A percentile compares a stretch with the other conserved stretches of the same genome.
These are phyloP conservation scores for Drosophila kohkoa DNA, from an alignment of 1,140 invertebrate species.

Conservation along the genomic window DNA sequence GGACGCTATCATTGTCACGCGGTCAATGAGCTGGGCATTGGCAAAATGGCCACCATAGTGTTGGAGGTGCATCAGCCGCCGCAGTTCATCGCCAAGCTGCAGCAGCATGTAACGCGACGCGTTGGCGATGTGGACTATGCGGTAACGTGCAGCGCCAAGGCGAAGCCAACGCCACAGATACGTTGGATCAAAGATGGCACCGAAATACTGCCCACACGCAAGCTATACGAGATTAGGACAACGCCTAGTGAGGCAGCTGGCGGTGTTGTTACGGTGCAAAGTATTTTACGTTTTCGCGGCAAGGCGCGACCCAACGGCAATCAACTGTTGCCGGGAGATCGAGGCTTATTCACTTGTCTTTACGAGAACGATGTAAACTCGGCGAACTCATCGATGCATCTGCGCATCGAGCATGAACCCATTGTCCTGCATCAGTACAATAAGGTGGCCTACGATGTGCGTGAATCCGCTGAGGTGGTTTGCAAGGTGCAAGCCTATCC, in stretches of 20 bases:
- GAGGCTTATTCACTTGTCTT: conserved; percentile 94
- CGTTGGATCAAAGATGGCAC: conserved; percentile 95
- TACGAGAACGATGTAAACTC: conserved; percentile 96
- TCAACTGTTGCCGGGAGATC: conserved; percentile 92
- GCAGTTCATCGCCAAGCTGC: conserved; percentile 92
- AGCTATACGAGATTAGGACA: conserved; percentile 92
- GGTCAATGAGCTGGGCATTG: conserved; percentile 94
- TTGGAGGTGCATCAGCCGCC: conserved; percentile 95
- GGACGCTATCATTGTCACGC: conserved; percentile 96
- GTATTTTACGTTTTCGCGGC: conserved; percentile 91
- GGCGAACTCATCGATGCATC: conserved; percentile 93
- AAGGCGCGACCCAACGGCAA: conserved; percentile 90
- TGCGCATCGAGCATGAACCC: conserved; percentile 95
- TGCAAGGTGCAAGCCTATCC: conserved; percentile 96
- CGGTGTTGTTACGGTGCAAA: conserved; percentile 92
- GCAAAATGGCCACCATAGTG: conserved; percentile 92
- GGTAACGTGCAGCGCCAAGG: conserved; percentile 93
- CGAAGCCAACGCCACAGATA: conserved; percentile 93
- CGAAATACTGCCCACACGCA: conserved; percentile 90
- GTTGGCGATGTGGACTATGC: conserved; percentile 93
- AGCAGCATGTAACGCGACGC: conserved; percentile 91
- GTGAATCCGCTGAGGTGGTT: conserved; percentile 92
- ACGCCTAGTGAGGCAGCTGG: conserved; percentile 90
- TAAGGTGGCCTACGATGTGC: conserved; percentile 94
- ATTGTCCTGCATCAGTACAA: conserved; percentile 93